Evolutionary conservation across 2,113 vertebrate genomes (phyloP), one percentile per base, ranked within the genome.

Genomic region (Gadus macrocephalus): DNA sequence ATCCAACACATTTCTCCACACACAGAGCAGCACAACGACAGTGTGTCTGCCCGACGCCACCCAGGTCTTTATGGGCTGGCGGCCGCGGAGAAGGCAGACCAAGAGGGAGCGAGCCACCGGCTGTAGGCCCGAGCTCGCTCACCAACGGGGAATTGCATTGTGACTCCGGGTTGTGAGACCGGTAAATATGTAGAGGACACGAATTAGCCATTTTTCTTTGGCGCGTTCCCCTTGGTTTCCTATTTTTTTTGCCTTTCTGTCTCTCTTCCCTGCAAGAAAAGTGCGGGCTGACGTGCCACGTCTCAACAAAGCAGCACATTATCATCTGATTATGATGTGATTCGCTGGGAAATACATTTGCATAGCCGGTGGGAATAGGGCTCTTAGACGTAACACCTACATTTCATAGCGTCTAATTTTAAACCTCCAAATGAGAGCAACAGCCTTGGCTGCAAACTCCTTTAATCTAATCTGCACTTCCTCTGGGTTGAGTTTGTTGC

Each of bases 391-490:
- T 83, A 70, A 73, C 79, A 78, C 78, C 75, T 84, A 74, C 70
- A 81, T 72, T 49, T 84, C 83, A 69, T 81, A 75, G 77, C 59
- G 75, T 85, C 83, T 81, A 83, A 83, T 86, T 89, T 87, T 84
- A 84, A 82, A 88, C 78, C 86, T 76, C 78, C 78, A 86, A 86
- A 86, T 35, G 78, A 78, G 80, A 86, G 83, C 72, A 81, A 71
- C 83, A 85, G 84, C 84, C 85, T 81, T 84, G 83, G 84, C 79
- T 85, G 80, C 71, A 79, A 85, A 83, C 84, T 72, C 76, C 73
- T 73, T 82, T 84, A 16, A 86, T 82, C 86, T 85, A 86, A 85
- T 87, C 83, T 83, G 75, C 81, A 81, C 67, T 83, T 86, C 76
- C 83, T 88, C 82, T 83, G 80, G 78, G 83, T 86, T 85, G 81